Base-by-base conservation (phyloP, 2,113 vertebrate species). In the Narcine bancroftii region DNA sequence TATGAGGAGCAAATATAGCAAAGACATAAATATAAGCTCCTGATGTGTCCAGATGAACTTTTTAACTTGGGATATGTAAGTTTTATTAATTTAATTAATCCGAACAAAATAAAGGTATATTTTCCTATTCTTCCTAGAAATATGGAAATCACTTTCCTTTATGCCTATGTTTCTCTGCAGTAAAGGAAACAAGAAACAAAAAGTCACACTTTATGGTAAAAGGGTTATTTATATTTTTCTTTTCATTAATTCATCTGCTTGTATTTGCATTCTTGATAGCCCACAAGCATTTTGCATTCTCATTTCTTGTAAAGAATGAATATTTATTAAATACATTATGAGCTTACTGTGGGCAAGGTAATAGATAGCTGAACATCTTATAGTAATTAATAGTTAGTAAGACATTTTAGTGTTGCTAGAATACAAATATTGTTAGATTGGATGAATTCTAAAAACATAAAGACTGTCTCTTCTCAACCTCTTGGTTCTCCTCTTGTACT, bases 401-500 rank as follows among this genome's bases (percentile, higher is more conserved):
- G 19, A 33, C 36, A 45, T 47, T 81, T 36, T 89, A 24, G 33
- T 2, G 19, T 39, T 47, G 63, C 63, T 71, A 42, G 33, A 91
- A 91, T 47, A 69, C 26, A 91, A 91, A 29, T 69, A 39, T 91
- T 69, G 42, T 13, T 71, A 33, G 26, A 71, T 36, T 63, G 53
- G 53, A 87, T 60, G 13, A 91, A 69, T 45, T 29, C 11, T 91
- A 91, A 91, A 33, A 91, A 45, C 89, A 47, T 15, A 91, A 42
- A 69, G 63, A 47, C 42, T 47, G 63, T 65, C 63, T 45, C 26
- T 91, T 66, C 39, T 47, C 24, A 13, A 91, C 87, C 39, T 69
- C 89, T 91, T 91, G 89, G 45, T 26, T 45, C 36, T 66, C 26
- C 17, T 21, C 0, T 5, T 60, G 63, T 71, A 91, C 65, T 71